Conservation (phyloP, 2,113 vertebrate species). For the Pelodiscus sinensis region DNA sequence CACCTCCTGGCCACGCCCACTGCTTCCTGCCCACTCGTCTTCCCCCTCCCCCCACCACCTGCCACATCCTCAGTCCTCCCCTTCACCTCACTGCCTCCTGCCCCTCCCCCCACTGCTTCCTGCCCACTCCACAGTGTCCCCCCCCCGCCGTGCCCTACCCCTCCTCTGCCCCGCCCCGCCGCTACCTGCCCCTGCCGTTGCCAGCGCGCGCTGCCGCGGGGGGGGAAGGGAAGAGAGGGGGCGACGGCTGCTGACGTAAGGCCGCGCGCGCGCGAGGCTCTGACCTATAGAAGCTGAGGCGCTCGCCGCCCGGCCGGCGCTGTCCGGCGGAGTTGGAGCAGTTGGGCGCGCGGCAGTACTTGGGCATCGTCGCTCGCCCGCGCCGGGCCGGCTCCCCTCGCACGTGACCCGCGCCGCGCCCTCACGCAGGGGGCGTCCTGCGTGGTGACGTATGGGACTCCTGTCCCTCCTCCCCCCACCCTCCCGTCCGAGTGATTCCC, state of each 20-base stretch:
- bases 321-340: constrained; percentile 46
- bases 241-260: background rate
- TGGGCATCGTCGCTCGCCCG: constrained; percentile 30
- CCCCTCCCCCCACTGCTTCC: background rate
- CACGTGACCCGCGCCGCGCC: background rate
- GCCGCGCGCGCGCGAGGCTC: background rate
- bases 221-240: too few relatives aligned
- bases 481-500: background rate
- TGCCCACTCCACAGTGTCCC: background rate
- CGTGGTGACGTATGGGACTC: background rate
- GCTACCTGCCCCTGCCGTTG: background rate
- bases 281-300: constrained; percentile 64
- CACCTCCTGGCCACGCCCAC: background rate
- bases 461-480: fast-evolving
- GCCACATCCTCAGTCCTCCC: background rate
- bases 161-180: background rate
- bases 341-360: constrained; percentile 53
- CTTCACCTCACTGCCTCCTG: background rate
- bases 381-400: background rate
- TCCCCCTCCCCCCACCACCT: too few relatives aligned
- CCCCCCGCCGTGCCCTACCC: background rate
- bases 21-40: background rate
- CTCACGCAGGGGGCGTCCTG: background rate
- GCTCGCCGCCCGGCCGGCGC: constrained; percentile 14
- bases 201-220: background rate